phyloP scores from a whole-genome alignment of 37 sponge, comb jelly and placozoan species.

The Eunapius fragilis region DNA sequence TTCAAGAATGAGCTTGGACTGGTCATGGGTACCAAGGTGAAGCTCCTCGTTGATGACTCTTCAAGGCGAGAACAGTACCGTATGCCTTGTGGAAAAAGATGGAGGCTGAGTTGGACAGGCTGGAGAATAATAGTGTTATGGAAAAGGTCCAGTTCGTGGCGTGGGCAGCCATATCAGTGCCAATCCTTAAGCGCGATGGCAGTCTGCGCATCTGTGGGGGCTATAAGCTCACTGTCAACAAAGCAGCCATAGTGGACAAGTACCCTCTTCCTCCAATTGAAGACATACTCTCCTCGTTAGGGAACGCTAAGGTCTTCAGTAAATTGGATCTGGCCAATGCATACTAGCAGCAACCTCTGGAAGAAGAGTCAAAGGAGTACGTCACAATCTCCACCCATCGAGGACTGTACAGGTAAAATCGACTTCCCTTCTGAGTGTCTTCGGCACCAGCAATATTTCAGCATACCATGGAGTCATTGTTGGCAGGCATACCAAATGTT shows the following conservation, averaged over 20 bases:
- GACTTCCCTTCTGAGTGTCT: slow-evolving; percentile 24
- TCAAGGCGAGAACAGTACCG: slow-evolving; percentile 6
- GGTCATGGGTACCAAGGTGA: background rate
- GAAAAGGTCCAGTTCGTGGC: slow-evolving; percentile 33
- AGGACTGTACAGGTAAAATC: background rate
- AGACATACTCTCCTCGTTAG: slow-evolving; percentile 31
- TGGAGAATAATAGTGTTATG: slow-evolving; percentile 17
- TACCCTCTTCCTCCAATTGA: slow-evolving; percentile 57
- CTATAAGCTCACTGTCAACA: slow-evolving; percentile 52
- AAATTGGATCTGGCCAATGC: slow-evolving; percentile 32
- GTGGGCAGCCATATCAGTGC: slow-evolving; percentile 47
- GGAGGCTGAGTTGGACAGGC: slow-evolving; percentile 1
- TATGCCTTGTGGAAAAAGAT: slow-evolving; percentile 6
- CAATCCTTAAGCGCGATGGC: slow-evolving; percentile 49
- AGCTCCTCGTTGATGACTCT: background rate
- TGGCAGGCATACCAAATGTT: background rate
- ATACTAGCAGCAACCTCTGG: slow-evolving; percentile 3
- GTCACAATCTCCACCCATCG: background rate
- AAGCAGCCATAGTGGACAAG: slow-evolving; percentile 3
- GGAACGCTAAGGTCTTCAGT: background rate
- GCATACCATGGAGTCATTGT: slow-evolving; percentile 6
- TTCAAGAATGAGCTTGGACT: slow-evolving; percentile 17
- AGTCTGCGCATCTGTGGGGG: slow-evolving; percentile 48
- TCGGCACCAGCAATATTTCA: slow-evolving; percentile 19
- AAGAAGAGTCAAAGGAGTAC: background rate